phyloP scores from a whole-genome alignment of 2,888 invertebrate genomes.

The Euzophera pinguis region DNA sequence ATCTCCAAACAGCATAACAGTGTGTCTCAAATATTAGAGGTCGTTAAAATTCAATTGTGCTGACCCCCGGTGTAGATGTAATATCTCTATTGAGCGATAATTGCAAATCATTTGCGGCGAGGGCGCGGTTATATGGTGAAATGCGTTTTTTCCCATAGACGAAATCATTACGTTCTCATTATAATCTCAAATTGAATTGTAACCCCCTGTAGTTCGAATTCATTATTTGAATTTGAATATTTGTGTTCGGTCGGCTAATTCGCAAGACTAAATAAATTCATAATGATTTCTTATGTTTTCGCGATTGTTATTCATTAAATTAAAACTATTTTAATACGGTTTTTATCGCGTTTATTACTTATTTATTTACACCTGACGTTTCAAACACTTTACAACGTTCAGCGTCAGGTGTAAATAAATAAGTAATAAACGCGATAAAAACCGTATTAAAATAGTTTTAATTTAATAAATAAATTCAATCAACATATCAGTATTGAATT shows the following conservation, averaged over 20 bases:
- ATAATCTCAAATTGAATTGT: slow-evolving; percentile 9
- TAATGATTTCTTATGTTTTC: no score
- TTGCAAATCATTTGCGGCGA: slow-evolving; percentile 75
- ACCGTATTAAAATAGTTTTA: no score
- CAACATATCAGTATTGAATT: not conserved
- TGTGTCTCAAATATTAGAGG: slow-evolving; percentile 57
- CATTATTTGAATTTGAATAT: slow-evolving; percentile 5
- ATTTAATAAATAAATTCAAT: no score
- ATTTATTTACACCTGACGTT: no score
- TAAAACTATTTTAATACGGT: no score
- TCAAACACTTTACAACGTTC: no score
- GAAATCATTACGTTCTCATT: slow-evolving; percentile 5
- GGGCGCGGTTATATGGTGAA: slow-evolving; percentile 25
- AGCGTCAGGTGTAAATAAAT: no score
- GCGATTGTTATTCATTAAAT: no score
- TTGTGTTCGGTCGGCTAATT: not conserved
- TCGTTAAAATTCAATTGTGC: slow-evolving; percentile 79
- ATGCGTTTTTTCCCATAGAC: slow-evolving; percentile 20
- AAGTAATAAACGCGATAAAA: no score
- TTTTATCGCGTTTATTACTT: no score
- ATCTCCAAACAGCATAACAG: slow-evolving; percentile 20
- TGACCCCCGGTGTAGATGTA: slow-evolving; percentile 61
- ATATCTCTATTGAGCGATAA: slow-evolving; percentile 77
- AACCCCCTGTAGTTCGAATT: slow-evolving; percentile 8
- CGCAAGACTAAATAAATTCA: not conserved